Percentiles rank a stretch among this genome's conserved stretches.
These are phyloP conservation scores for Cacatua alba DNA, from an alignment of 2,113 vertebrate species.

Conservation along the genomic window DNA sequence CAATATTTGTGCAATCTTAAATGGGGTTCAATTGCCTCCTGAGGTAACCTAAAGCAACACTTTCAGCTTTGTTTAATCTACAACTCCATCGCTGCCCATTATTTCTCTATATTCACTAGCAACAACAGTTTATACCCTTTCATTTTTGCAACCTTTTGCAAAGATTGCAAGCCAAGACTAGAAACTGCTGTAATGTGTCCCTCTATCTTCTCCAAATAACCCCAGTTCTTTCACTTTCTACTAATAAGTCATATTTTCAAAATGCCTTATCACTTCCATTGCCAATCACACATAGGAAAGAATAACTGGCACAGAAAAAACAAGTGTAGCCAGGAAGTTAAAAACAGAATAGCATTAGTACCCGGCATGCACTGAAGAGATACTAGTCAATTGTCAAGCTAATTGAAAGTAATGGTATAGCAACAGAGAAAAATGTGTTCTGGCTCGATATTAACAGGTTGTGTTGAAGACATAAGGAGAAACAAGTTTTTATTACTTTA, in stretches of 20 bases:
- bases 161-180: neutral
- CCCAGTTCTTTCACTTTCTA: neutral
- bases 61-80: neutral
- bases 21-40: neutral
- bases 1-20: neutral
- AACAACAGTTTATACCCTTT: neutral
- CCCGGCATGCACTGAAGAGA: neutral
- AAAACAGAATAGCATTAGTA: neutral
- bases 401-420: constrained; percentile 20
- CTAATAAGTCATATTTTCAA: neutral
- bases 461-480: neutral
- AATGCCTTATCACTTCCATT: neutral
- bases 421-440: neutral
- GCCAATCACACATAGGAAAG: neutral
- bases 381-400: neutral
- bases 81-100: neutral
- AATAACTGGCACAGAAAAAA: constrained; percentile 10
- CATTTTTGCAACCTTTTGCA: neutral
- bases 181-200: neutral
- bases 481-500: neutral
- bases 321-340: neutral
- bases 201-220: neutral
- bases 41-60: neutral
- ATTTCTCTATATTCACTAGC: neutral
- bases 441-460: neutral